Evolutionary conservation across 2,888 invertebrate species (phyloP).

Genomic region (Hydrotaea cyrtoneurina): DNA sequence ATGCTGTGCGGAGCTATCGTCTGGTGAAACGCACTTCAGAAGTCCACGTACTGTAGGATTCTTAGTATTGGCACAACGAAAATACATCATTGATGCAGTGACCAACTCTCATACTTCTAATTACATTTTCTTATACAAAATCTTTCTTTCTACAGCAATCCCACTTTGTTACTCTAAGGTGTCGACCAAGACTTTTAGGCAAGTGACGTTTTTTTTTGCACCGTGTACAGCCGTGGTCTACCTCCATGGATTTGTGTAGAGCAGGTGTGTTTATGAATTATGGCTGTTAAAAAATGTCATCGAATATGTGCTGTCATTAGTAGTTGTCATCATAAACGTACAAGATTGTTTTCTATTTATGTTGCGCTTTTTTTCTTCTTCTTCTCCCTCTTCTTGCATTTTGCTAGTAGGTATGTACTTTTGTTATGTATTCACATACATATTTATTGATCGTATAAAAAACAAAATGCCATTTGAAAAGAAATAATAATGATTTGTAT

Average conservation of each 20-base stretch:
- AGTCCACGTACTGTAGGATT: too few species aligned
- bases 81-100: too few species aligned
- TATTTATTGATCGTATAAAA: not conserved
- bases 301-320: constrained; percentile 69
- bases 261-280: constrained; percentile 66
- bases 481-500: constrained; percentile 64
- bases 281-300: constrained; percentile 64
- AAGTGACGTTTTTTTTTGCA: not conserved
- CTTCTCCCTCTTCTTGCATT: not conserved
- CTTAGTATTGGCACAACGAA: too few species aligned
- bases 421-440: not conserved
- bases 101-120: too few species aligned
- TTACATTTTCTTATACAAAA: too few species aligned
- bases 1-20: too few species aligned
- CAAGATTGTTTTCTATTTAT: constrained; percentile 49
- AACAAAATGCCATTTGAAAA: constrained; percentile 35
- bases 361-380: not conserved
- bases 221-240: constrained; percentile 25
- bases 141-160: too few species aligned
- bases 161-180: too few species aligned
- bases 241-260: not conserved
- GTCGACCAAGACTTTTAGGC: too few species aligned
- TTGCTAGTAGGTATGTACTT: not conserved
- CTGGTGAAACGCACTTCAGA: too few species aligned
- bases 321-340: constrained; percentile 69